phyloP scores from a whole-genome alignment of 1,140 invertebrate genomes.

The Drosophila sproati region DNA sequence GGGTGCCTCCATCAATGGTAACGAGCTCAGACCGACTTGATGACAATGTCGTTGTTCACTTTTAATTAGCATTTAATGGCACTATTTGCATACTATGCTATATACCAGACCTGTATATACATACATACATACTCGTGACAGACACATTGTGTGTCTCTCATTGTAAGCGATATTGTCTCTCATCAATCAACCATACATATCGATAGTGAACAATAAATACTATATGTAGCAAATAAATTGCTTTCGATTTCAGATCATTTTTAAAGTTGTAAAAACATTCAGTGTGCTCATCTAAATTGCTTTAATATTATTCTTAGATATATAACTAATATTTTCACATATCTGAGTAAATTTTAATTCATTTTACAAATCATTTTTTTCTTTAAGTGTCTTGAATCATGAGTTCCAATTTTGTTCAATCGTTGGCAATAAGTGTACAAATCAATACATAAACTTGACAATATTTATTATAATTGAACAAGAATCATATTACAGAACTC shows the following conservation, averaged over 20 bases:
- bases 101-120: background rate
- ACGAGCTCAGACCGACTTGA: conserved; percentile 37
- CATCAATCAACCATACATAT: conserved; percentile 7
- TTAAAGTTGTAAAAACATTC: too few relatives aligned
- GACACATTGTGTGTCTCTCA: background rate
- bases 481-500: background rate
- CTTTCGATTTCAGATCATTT: too few relatives aligned
- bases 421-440: too few relatives aligned
- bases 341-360: too few relatives aligned
- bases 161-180: background rate
- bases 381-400: too few relatives aligned
- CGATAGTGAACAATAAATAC: conserved; percentile 15
- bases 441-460: too few relatives aligned
- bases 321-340: too few relatives aligned
- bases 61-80: conserved; percentile 77
- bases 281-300: too few relatives aligned
- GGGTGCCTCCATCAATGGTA: background rate
- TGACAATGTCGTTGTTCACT: conserved; percentile 52
- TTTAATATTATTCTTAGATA: too few relatives aligned
- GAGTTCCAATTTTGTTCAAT: too few relatives aligned
- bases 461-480: background rate
- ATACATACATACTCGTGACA: background rate
- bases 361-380: too few relatives aligned
- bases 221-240: background rate
- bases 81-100: conserved; percentile 52